Percentiles rank a stretch among this genome's conserved stretches.
Conservation (phyloP, 2,797 vertebrate genomes). For the Triplophysa yarkandensis region DNA sequence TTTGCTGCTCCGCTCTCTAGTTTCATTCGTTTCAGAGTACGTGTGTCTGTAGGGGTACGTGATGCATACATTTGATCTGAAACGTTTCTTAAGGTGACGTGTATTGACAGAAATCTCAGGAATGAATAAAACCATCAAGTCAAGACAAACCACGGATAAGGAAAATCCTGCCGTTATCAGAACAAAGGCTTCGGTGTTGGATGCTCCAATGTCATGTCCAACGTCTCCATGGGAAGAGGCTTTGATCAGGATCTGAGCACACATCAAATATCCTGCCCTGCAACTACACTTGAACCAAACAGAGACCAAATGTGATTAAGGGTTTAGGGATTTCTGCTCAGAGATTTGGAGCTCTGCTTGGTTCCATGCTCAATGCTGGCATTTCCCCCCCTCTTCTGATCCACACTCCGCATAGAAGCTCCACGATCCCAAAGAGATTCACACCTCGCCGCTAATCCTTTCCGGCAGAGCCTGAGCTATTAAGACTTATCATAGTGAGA, state of each 20-base stretch:
- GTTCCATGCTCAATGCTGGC: slow-evolving; percentile 41
- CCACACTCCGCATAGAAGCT: slow-evolving; percentile 31
- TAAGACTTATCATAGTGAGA: slow-evolving; percentile 57
- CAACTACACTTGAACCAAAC: slow-evolving; percentile 33
- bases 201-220: slow-evolving; percentile 36
- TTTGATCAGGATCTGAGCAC: slow-evolving; percentile 54
- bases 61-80: background rate
- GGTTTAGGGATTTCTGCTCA: slow-evolving; percentile 44
- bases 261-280: slow-evolving; percentile 49
- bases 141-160: background rate
- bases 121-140: background rate
- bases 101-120: background rate
- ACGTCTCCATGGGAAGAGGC: slow-evolving; percentile 45
- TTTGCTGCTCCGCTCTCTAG: slow-evolving; percentile 30
- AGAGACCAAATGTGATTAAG: slow-evolving; percentile 55
- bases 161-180: slow-evolving; percentile 27
- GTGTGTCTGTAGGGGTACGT: background rate
- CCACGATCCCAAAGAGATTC: slow-evolving; percentile 51
- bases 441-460: slow-evolving; percentile 53
- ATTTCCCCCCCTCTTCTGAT: slow-evolving; percentile 43
- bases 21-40: slow-evolving; percentile 25
- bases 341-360: slow-evolving; percentile 45
- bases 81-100: background rate
- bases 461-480: slow-evolving; percentile 50
- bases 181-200: slow-evolving; percentile 31